Evolutionary conservation across 2,113 vertebrate species (phyloP).

Genomic region (Phalacrocorax brasilianus): DNA sequence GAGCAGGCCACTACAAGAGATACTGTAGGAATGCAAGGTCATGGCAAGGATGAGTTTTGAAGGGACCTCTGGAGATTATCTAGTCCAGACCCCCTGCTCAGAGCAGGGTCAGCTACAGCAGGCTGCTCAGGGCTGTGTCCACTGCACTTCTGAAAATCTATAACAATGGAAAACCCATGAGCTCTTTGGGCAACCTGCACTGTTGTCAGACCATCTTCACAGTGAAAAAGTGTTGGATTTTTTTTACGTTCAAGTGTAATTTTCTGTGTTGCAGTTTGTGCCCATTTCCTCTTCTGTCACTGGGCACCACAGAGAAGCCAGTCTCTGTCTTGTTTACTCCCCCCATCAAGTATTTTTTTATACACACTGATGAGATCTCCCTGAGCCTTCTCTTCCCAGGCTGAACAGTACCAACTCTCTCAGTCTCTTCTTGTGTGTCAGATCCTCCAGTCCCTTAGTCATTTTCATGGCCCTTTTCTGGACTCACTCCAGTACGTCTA

Average conservation of each 20-base stretch:
- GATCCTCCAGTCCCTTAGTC: neutral
- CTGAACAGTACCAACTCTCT: neutral
- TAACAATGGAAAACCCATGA: neutral
- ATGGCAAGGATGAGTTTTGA: neutral
- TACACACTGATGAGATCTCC: neutral
- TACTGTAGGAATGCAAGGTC: accelerated
- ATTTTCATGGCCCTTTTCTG: neutral
- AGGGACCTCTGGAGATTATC: neutral
- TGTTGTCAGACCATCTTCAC: neutral
- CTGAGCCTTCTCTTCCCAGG: neutral
- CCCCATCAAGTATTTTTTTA: neutral
- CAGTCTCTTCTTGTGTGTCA: neutral
- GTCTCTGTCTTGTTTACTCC: neutral
- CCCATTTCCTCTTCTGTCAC: neutral
- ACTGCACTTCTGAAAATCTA: neutral
- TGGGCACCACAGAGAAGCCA: neutral
- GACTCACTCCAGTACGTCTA: neutral
- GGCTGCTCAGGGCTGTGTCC: neutral
- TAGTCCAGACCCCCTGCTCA: neutral
- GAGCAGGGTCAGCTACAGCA: neutral
- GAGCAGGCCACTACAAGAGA: neutral
- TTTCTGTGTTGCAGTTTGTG: neutral
- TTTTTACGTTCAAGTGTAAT: neutral
- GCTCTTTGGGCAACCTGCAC: neutral
- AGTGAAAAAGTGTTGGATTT: neutral